Percentiles rank a stretch among this genome's conserved stretches.
These are phyloP conservation scores for Calliscelio sp. DNA, from an alignment of 2,888 invertebrate genomes.

Conservation along the genomic window DNA sequence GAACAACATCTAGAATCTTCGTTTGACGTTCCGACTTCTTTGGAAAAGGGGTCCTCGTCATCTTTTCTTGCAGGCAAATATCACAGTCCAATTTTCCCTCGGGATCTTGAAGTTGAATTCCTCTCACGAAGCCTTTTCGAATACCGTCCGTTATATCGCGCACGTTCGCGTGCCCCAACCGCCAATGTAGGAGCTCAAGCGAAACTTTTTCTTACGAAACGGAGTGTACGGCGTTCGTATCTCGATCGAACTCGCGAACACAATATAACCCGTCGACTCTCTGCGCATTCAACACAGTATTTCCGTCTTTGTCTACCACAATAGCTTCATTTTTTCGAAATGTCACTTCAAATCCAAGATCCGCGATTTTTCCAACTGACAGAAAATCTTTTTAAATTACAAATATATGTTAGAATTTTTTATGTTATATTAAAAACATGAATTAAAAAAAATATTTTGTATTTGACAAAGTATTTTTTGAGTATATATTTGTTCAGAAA, in stretches of 20 bases:
- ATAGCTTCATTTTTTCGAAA: conserved; percentile 14
- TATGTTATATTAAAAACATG: too few species aligned
- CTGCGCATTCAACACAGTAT: background rate
- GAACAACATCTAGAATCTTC: conserved; percentile 63
- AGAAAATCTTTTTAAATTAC: too few species aligned
- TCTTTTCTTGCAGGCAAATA: conserved; percentile 33
- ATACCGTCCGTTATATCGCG: conserved; percentile 38
- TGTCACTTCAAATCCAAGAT: conserved; percentile 26
- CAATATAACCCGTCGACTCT: conserved; percentile 31
- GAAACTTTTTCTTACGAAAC: background rate
- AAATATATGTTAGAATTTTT: too few species aligned
- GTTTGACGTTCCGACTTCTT: conserved; percentile 8
- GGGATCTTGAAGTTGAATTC: conserved; percentile 24
- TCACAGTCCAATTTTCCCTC: conserved; percentile 23
- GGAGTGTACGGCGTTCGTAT: background rate
- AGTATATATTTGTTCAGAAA: too few species aligned
- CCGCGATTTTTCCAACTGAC: background rate
- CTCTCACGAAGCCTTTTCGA: conserved; percentile 32
- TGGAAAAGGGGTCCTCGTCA: conserved; percentile 51
- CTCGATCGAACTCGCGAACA: conserved; percentile 32
- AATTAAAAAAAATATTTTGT: too few species aligned
- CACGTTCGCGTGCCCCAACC: conserved; percentile 57
- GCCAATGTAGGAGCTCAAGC: conserved; percentile 26
- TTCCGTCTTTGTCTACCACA: conserved; percentile 4
- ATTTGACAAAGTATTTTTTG: too few species aligned